Evolutionary conservation across 2,888 invertebrate genomes (phyloP), one percentile per base, ranked within the genome.

Genomic region (Scaeva pyrastri): DNA sequence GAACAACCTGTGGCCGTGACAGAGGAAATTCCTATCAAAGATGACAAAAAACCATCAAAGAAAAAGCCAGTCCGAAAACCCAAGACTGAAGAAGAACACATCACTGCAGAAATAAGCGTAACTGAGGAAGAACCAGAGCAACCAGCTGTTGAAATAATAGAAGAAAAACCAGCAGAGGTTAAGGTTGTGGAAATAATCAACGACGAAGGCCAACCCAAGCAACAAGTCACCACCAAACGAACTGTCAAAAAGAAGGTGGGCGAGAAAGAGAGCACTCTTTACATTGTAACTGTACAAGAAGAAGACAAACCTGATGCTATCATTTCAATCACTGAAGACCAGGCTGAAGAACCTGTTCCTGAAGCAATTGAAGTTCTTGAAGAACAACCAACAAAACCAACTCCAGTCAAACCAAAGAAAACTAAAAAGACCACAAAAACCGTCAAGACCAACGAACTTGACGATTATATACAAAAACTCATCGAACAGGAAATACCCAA

Each of bases 401-500:
- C 48, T 5, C 73, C 76, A 21, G 91, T 90, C 10, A 90, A 90
- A 41, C 89, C 88, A 68, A 92, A 90, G 52, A 90, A 89, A 66
- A 88, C 88, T 50, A 89, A 88, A 64, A 91, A 89, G 87, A 90
- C 88, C 31, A 88, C 89, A 21, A 91, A 91, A 82, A 91, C 90
- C 10, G 89, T 90, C n/a, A 92, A 91, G 71, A 89, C 90, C 36
- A 89, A 91, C n/a, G 91, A 91, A 21, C 72, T 90, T 41, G 89
- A 91, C 45, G 89, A 90, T 10, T 91, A 90, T 75, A 89, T 91
- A n/a, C 88, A 89, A 73, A 88, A 89, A 71, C 79, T 91, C 4
- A 89, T 91, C 43, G 91, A 91, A 73, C 87, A 90, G 88, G 90
- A 92, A 88, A 90, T 91, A 85, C 89, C 90, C 82, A 91, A 92